Base-by-base conservation (phyloP, 2,888 invertebrate species). In the Hetaerina titia region DNA sequence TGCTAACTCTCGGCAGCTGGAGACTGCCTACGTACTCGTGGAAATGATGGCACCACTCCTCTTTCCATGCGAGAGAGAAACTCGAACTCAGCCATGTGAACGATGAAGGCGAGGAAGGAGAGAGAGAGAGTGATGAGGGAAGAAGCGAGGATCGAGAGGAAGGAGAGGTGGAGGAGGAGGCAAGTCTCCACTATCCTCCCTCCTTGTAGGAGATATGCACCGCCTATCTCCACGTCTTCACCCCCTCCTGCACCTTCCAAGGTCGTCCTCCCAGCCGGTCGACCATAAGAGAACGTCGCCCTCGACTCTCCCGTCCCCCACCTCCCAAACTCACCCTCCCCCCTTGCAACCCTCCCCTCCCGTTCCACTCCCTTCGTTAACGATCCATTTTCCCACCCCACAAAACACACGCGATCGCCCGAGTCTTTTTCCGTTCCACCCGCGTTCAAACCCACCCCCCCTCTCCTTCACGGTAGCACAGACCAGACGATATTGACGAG, bases 191-290 rank as follows among this genome's bases (percentile, higher is more conserved):
- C 45, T 25, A 2, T 25, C n/a, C 15, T 22, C 17, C 74, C 74
- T 25, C 69, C 25, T 25, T 31, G 81, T 15, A 81, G 81, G 25
- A 81, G 81, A 81, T 31, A 81, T 81, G 81, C 81, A 81, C 81
- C 81, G 9, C 31, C 31, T 69, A 8, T 6, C n/a, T n/a, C n/a
- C n/a, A 9, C 69, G 15, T 69, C 69, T n/a, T 69, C 45, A 4
- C 22, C 69, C 69, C 22, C 22, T 17, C 69, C 19, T 22, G 60
- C 60, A 60, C 8, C 19, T 22, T 22, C 81, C 81, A 81, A 81
- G 81, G 81, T 15, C 81, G 81, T 81, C 81, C 15, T 81, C 69
- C 69, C 81, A 31, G 81, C 31, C 81, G 81, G 81, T 81, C 31
- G 81, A 81, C 81, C 81, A 81, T 9, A n/a, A 69, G n/a, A 22